These are phyloP conservation scores for Epizoanthus rinbou DNA, from an alignment of 92 coral and sea anemone species.

Conservation along the genomic window DNA sequence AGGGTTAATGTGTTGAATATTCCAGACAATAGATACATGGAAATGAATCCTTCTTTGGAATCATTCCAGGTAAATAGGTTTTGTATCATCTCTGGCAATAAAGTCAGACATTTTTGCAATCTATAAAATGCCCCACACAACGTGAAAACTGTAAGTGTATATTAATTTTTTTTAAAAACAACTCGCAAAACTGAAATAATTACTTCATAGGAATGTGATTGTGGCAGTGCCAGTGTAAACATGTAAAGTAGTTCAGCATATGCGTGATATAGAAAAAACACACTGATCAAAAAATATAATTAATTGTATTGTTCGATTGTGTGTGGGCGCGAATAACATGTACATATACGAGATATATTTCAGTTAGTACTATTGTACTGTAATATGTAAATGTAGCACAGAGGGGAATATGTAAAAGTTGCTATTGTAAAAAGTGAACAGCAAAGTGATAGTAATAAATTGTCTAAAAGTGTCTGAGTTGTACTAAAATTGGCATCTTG, in stretches of 20 bases:
- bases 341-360: slow-evolving; percentile 8
- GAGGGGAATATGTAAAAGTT: neutral
- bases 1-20: neutral
- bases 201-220: neutral
- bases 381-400: neutral
- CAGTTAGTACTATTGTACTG: slow-evolving; percentile 4
- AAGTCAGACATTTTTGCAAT: neutral
- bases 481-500: slow-evolving; percentile 1
- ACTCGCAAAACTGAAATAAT: neutral
- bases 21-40: slow-evolving; percentile 1
- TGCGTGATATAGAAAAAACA: neutral
- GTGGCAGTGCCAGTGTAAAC: neutral
- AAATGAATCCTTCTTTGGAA: neutral
- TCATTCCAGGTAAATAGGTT: neutral
- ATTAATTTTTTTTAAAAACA: neutral
- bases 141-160: neutral
- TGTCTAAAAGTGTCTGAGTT: neutral
- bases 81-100: no score
- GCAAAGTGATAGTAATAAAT: neutral
- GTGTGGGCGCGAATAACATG: neutral
- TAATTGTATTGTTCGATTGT: slow-evolving; percentile 5
- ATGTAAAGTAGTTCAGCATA: neutral
- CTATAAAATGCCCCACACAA: neutral
- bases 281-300: neutral
- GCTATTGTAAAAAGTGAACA: no score